Evolutionary conservation across 2,888 invertebrate genomes (phyloP), one percentile per base, ranked within the genome.

Genomic region (Caenorhabditis doughertyi): DNA sequence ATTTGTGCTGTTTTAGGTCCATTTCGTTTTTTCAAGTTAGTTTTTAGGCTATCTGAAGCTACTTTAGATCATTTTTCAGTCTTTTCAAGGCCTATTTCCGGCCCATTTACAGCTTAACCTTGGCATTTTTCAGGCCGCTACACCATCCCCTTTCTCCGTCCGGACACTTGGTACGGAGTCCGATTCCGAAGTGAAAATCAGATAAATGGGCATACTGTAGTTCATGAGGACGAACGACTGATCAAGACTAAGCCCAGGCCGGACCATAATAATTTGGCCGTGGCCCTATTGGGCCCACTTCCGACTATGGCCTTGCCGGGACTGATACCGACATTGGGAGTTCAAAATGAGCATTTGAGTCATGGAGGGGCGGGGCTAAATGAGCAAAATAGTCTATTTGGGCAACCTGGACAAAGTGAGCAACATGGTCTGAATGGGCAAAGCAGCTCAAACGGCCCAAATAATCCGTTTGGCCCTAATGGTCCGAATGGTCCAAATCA

Each of bases 71-170:
- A n/a, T n/a, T n/a, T n/a, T n/a, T n/a, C n/a, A n/a, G n/a, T n/a
- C n/a, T n/a, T n/a, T n/a, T n/a, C n/a, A n/a, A 35, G 25, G 53
- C 13, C n/a, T 39, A 39, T 35, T 35, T 42, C 21, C 21, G 7
- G 21, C 18, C 11, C 35, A 13, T 5, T 35, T 16, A 60, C 11
- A 21, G 18, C 8, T 4, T 13, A 18, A 60, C 16, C 35, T 21
- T 35, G 11, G 3, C 55, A 25, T 11, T 23, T 29, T 65, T 27
- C 77, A 89, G 90, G 90, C 8, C 83, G 89, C 16, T 91, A 91
- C 80, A 91, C 91, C 3, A 87, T 91, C 55, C 90, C 89, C 56
- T 91, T 90, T 67, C 85, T 91, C 27, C 86, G 85, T 29, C 91
- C 91, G 0, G 87, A 88, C 56, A 84, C 84, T 18, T 90, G 89